phyloP scores from a whole-genome alignment of 2,888 invertebrate genomes.

The Lithophane leautieri region DNA sequence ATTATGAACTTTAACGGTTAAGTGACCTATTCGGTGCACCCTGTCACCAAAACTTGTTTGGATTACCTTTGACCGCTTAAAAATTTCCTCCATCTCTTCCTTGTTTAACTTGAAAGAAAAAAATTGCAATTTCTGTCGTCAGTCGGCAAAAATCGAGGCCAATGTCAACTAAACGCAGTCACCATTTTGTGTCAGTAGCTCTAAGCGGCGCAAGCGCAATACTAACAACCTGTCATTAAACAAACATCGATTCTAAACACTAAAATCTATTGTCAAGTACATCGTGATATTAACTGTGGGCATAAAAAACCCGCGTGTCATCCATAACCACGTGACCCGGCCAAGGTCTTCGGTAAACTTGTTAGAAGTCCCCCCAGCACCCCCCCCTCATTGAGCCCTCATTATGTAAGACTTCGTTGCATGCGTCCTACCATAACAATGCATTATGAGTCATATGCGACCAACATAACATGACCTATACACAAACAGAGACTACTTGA shows the following conservation, averaged over 20 bases:
- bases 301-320: constrained; percentile 53
- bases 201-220: constrained; percentile 10
- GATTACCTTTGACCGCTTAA: not conserved
- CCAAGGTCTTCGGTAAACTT: constrained; percentile 72
- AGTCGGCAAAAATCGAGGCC: constrained; percentile 34
- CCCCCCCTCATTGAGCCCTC: constrained; percentile 63
- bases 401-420: constrained; percentile 71
- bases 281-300: constrained; percentile 44
- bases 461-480: constrained; percentile 44
- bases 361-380: constrained; percentile 61
- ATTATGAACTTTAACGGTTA: constrained; percentile 17
- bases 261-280: constrained; percentile 57
- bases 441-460: constrained; percentile 64
- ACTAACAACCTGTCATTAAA: constrained; percentile 25
- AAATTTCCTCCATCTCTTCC: constrained; percentile 8
- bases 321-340: constrained; percentile 60
- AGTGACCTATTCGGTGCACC: constrained; percentile 1
- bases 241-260: constrained; percentile 41
- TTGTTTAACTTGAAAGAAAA: constrained; percentile 1
- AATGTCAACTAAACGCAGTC: constrained; percentile 38
- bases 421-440: constrained; percentile 72
- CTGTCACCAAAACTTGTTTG: not conserved
- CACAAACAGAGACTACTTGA: constrained; percentile 18
- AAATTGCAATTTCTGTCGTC: not conserved
- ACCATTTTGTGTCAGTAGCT: constrained; percentile 31